Evolutionary conservation across 2,888 invertebrate species (phyloP).

Genomic region (Andrena flavipes): DNA sequence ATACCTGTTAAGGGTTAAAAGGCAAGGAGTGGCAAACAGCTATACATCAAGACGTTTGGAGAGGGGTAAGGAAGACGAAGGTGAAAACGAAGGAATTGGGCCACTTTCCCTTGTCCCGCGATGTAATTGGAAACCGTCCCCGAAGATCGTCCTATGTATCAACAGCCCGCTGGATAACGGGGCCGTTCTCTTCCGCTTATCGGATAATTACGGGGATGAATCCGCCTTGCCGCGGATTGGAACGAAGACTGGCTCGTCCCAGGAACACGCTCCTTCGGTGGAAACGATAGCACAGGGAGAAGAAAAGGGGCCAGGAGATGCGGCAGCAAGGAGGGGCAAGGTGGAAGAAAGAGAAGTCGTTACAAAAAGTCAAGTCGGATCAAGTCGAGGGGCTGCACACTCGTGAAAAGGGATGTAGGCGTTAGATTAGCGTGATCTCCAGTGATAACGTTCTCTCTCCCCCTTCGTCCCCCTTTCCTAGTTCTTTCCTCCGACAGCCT

Average conservation of each 20-base stretch:
- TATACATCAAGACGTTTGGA: background rate
- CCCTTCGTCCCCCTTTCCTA: constrained; percentile 52
- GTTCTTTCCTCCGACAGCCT: constrained; percentile 31
- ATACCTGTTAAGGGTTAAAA: background rate
- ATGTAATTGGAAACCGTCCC: constrained; percentile 71
- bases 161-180: constrained; percentile 67
- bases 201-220: constrained; percentile 80
- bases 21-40: background rate
- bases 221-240: constrained; percentile 68
- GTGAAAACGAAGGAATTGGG: constrained; percentile 61
- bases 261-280: constrained; percentile 47
- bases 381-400: constrained; percentile 68
- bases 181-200: constrained; percentile 75
- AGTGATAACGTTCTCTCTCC: constrained; percentile 81
- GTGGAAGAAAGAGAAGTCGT: constrained; percentile 76
- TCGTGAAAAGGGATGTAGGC: constrained; percentile 70
- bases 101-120: constrained; percentile 60
- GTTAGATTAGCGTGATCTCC: constrained; percentile 84
- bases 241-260: constrained; percentile 46
- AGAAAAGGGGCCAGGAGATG: constrained; percentile 16
- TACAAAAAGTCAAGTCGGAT: constrained; percentile 81
- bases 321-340: constrained; percentile 63
- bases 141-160: constrained; percentile 68
- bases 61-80: constrained; percentile 25
- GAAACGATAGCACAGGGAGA: constrained; percentile 12